Evolutionary conservation across 2,113 vertebrate species (phyloP), one percentile per base, ranked within the genome.

Genomic region (Taxidea taxus): DNA sequence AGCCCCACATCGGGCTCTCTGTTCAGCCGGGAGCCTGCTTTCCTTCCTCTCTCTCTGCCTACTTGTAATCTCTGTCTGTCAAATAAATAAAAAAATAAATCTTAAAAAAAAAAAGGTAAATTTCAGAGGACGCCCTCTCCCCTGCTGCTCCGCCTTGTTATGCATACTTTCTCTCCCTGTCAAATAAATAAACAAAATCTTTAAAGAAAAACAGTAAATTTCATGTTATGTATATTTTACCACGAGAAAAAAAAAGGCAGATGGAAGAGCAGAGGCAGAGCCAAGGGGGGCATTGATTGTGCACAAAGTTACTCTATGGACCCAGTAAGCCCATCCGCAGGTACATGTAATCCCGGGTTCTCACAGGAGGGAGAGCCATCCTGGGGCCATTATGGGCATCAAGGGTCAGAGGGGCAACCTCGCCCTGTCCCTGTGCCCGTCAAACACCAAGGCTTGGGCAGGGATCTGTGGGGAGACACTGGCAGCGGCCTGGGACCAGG

Each of bases 201-300:
- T 60, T 25, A 60, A 60, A 60, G 58, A 60, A 51, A 29, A n/a
- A 23, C 0, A 25, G 34, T 34, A 23, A 12, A 18, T 54, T 85
- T 80, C 49, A 44, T 62, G 47, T 27, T 29, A 27, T 29, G 31
- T 7, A 14, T 39, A 54, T 91, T 88, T 83, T 29, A 20, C n/a
- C 37, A 87, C 56, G 87, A 54, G 23, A 44, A 78, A 56, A 54
- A 37, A 54, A 37, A 54, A 68, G 23, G 29, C 60, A 89, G n/a
- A 21, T 13, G 37, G 21, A 87, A 82, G 25, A 25, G 37, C 4
- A 6, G 16, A 12, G 25, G 7, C n/a, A 44, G 60, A 54, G 21
- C 14, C 27, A 5, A 0, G 2, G 15, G 8, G 68, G 29, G 16
- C 1, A 1, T 1, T 18, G 15, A 7, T 7, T 3, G 42, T 16